These are phyloP conservation scores for Eupsittula cactorum DNA, from an alignment of 2,113 vertebrate species.

Conservation along the genomic window DNA sequence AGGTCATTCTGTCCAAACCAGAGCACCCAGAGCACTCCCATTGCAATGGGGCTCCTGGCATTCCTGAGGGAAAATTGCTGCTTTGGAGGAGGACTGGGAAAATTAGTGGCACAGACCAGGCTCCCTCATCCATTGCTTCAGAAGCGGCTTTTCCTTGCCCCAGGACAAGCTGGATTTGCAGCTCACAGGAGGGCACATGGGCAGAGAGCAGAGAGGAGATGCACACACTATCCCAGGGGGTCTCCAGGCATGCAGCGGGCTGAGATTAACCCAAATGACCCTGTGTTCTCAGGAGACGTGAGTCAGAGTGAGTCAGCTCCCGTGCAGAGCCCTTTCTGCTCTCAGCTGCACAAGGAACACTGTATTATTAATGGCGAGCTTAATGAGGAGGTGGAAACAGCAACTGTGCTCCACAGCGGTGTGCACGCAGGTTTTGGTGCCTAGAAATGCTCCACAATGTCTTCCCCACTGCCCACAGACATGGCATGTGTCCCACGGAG, in stretches of 20 bases:
- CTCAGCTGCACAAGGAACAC: background rate
- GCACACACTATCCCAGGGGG: fast-evolving
- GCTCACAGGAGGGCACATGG: background rate
- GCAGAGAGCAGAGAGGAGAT: background rate
- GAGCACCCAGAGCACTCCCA: background rate
- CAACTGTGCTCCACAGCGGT: background rate
- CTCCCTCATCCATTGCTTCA: background rate
- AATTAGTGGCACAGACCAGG: background rate
- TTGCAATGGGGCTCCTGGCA: fast-evolving
- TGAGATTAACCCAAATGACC: background rate
- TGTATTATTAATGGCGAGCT: background rate
- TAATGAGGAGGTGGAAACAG: background rate
- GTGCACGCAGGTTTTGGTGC: fast-evolving
- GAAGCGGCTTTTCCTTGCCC: background rate
- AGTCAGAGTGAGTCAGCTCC: constrained; percentile 34
- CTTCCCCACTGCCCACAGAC: background rate
- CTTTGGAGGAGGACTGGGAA: background rate
- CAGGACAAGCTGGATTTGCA: background rate
- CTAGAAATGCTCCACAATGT: fast-evolving
- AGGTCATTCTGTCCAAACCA: background rate
- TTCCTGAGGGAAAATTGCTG: background rate
- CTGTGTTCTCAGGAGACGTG: background rate
- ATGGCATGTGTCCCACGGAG: fast-evolving
- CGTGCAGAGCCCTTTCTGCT: background rate
- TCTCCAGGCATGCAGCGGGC: background rate